Base-by-base conservation (phyloP, 2,888 invertebrate genomes). In the Diadegma fenestrale region DNA sequence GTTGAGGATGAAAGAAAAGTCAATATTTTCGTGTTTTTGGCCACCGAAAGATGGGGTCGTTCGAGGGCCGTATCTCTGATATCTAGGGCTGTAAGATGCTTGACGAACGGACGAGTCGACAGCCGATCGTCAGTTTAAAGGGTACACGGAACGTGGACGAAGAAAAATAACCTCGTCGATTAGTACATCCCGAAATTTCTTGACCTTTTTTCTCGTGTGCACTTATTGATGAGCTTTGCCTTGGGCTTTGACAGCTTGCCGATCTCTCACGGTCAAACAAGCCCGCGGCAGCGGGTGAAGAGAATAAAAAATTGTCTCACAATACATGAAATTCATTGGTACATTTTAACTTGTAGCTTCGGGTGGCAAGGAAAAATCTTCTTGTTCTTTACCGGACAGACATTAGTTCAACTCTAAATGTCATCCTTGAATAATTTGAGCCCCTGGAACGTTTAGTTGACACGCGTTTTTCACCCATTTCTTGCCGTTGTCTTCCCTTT, bases 41-140 rank as follows among this genome's bases (percentile, higher is more conserved):
- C 79, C 69, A 84, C 30, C 80, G 78, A 75, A 37, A 73, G 81
- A 81, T 83, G 72, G 80, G 69, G 41, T 54, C 72, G 77, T 69
- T 86, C 73, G 76, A 82, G 64, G 58, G 80, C 86, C 86, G 87
- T 89, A 89, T 91, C 90, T 88, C 79, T 87, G 86, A 88, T 91
- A 89, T 90, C 89, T 89, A 58, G 83, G 86, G 81, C 87, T 84
- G 87, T 90, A 88, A 89, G 90, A 89, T 84, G 86, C 82, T 82
- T 86, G 87, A 84, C 86, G 83, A 88, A 87, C 85, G 86, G 87
- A 89, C 76, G 37, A 71, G 71, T 51, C 22, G 69, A 82, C 71
- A 64, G 54, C 71, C 71, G 80, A 85, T 80, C 71, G 76, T 82
- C 79, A 76, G 82, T 48, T 64, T 66, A 58, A 66, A 48, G 73